Evolutionary conservation across 2,888 invertebrate genomes (phyloP).

Genomic region (Biston stratarius): DNA sequence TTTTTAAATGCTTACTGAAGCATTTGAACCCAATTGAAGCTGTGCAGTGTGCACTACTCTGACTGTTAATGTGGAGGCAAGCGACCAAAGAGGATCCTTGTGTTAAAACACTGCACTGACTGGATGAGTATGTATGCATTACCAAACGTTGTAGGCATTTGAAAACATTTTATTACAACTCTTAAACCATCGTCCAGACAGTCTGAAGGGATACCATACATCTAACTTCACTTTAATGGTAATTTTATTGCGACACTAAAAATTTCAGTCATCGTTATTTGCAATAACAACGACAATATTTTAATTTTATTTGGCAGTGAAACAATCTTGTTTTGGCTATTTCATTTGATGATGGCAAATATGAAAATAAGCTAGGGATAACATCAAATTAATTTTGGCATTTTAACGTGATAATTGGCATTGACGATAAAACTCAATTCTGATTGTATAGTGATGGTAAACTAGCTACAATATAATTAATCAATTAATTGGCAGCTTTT

Average conservation of each 20-base stretch:
- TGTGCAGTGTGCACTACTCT: no score
- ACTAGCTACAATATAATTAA: no score
- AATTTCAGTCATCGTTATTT: conserved; percentile 52
- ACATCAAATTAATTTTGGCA: neutral
- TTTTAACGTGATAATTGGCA: neutral
- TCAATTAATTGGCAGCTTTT: no score
- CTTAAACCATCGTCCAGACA: conserved; percentile 44
- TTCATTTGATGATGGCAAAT: conserved; percentile 11
- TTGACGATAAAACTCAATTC: neutral
- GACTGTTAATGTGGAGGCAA: no score
- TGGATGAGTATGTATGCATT: neutral
- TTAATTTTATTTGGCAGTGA: conserved; percentile 54
- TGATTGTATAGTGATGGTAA: neutral
- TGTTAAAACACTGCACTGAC: conserved; percentile 10
- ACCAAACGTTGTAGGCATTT: conserved; percentile 47
- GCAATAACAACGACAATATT: conserved; percentile 52
- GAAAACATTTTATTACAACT: conserved; percentile 50
- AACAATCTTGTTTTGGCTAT: conserved; percentile 14
- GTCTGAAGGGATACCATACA: conserved; percentile 52
- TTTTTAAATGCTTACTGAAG: no score
- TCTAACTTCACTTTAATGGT: conserved; percentile 51
- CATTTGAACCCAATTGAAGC: no score
- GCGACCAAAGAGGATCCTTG: no score
- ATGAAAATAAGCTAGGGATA: neutral
- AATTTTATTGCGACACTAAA: conserved; percentile 59